phyloP scores from a whole-genome alignment of 2,888 invertebrate genomes.

The Boloria selene region DNA sequence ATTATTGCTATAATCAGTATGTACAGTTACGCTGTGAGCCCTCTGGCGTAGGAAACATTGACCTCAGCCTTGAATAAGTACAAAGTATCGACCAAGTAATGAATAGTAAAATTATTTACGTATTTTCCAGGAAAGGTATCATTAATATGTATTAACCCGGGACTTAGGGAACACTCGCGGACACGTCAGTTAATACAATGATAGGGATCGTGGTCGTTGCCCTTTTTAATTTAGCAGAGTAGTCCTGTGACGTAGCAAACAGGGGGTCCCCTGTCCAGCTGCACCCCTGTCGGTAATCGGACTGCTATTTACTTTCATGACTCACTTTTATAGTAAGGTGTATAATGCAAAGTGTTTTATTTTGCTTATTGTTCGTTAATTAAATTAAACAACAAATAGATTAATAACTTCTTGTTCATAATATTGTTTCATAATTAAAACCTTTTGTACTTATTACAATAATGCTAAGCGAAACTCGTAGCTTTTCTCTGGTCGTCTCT shows the following conservation, averaged over 20 bases:
- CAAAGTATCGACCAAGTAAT: slow-evolving; percentile 6
- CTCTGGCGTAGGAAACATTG: slow-evolving; percentile 6
- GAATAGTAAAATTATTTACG: slow-evolving; percentile 14
- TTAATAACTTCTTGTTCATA: too few relatives aligned
- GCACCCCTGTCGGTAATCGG: slow-evolving; percentile 67
- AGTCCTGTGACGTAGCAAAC: slow-evolving; percentile 74
- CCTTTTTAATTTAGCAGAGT: slow-evolving; percentile 77
- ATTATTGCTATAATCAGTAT: background rate
- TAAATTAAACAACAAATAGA: too few relatives aligned
- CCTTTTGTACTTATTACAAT: too few relatives aligned
- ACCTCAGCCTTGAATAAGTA: background rate
- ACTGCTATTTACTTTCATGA: slow-evolving; percentile 69
- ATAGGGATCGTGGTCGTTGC: slow-evolving; percentile 54
- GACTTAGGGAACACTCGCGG: background rate
- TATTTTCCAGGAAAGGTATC: slow-evolving; percentile 1
- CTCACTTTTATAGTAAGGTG: slow-evolving; percentile 50
- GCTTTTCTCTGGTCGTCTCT: too few relatives aligned
- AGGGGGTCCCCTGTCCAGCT: slow-evolving; percentile 73
- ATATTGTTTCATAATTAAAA: too few relatives aligned
- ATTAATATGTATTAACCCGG: slow-evolving; percentile 19
- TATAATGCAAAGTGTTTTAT: background rate
- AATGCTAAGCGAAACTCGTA: too few relatives aligned
- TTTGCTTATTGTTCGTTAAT: too few relatives aligned
- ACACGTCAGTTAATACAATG: slow-evolving; percentile 40
- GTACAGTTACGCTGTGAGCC: background rate